phyloP scores from a whole-genome alignment of 2,113 vertebrate genomes.

The Caloenas nicobarica region DNA sequence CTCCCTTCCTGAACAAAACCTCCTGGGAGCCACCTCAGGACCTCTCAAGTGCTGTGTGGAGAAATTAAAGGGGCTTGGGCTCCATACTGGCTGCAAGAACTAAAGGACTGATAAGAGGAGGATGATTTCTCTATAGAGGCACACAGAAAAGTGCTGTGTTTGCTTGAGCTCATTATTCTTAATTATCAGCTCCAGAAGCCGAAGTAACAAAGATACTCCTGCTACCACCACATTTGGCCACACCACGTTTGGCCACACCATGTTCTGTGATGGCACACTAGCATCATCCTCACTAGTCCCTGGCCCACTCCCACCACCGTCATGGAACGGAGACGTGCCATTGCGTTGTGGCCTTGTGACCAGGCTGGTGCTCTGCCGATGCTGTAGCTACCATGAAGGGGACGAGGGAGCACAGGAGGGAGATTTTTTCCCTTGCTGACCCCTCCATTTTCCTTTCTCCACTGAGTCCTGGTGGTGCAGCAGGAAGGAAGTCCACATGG shows the following conservation, averaged over 20 bases:
- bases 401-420: neutral
- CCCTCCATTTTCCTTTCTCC: neutral
- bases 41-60: neutral
- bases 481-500: rapidly evolving
- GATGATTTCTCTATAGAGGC: neutral
- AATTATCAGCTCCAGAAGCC: neutral
- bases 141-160: neutral
- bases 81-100: rapidly evolving
- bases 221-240: neutral
- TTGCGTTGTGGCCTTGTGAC: rapidly evolving
- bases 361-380: neutral
- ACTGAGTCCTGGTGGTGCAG: rapidly evolving
- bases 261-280: neutral
- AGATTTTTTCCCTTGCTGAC: rapidly evolving
- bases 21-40: neutral
- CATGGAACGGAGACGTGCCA: rapidly evolving
- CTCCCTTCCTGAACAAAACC: neutral
- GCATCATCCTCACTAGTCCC: neutral
- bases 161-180: neutral
- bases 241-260: rapidly evolving
- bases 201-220: neutral
- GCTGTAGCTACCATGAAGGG: rapidly evolving
- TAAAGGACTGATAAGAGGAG: neutral
- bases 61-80: neutral
- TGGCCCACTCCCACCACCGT: rapidly evolving